phyloP scores from a whole-genome alignment of 2,888 invertebrate species.

The Argynnis bischoffii region DNA sequence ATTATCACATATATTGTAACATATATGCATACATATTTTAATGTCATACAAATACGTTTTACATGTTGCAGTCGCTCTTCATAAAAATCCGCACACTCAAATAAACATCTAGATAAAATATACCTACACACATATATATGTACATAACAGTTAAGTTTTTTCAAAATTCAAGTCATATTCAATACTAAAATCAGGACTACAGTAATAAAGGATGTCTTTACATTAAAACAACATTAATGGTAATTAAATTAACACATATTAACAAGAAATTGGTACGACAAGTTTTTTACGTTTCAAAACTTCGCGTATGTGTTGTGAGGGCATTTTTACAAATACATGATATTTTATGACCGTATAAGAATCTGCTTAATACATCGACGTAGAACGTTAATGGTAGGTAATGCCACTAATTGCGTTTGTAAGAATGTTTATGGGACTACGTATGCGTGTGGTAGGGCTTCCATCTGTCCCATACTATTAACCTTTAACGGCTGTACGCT shows the following conservation, averaged over 20 bases:
- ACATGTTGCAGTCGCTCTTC: too few relatives aligned
- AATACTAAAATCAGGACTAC: background rate
- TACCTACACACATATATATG: too few relatives aligned
- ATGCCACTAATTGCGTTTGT: slow-evolving; percentile 41
- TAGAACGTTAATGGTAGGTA: slow-evolving; percentile 38
- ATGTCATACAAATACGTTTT: too few relatives aligned
- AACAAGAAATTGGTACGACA: slow-evolving; percentile 8
- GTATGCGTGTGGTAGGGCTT: slow-evolving; percentile 31
- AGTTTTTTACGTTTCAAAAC: slow-evolving; percentile 20
- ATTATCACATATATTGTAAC: too few relatives aligned
- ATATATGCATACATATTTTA: too few relatives aligned
- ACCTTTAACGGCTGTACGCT: background rate
- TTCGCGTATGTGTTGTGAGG: slow-evolving; percentile 15
- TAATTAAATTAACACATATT: slow-evolving; percentile 21
- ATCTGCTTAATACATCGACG: slow-evolving; percentile 39
- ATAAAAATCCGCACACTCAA: too few relatives aligned
- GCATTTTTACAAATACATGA: slow-evolving; percentile 33
- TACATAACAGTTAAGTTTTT: too few relatives aligned
- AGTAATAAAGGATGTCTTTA: slow-evolving; percentile 5
- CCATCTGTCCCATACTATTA: slow-evolving; percentile 33
- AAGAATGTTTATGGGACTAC: slow-evolving; percentile 34
- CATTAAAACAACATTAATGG: slow-evolving; percentile 8
- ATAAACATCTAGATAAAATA: too few relatives aligned
- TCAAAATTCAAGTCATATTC: too few relatives aligned
- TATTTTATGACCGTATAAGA: slow-evolving; percentile 38